Base-by-base conservation (phyloP, 2,113 vertebrate species). In the Aramus guarauna region DNA sequence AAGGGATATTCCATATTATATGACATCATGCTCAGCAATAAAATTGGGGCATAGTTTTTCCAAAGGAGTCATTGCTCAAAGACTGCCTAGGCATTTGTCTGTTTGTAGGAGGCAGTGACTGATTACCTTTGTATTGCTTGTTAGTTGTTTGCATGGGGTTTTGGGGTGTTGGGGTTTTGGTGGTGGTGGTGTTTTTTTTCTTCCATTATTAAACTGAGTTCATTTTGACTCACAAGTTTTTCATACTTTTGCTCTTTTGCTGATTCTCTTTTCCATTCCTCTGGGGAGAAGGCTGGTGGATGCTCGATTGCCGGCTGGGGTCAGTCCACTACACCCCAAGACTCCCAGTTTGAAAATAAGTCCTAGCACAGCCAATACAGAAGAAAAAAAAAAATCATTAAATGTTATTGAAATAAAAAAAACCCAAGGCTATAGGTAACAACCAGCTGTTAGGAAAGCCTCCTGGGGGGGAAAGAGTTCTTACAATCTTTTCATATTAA, bases 261-360 rank as follows among this genome's bases (percentile, higher is more conserved):
- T 80, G n/a, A 68, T 69, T 84, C 24, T 55, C 32, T 77, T 22
- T 6, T 90, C 12, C 6, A 3, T 52, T 16, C 15, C 20, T 17
- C 15, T 37, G 19, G 0, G 2, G 22, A 20, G 9, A 79, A 43
- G 20, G 47, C 13, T 19, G 15, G 36, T 43, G 18, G 6, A 9
- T 79, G 13, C 3, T 59, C 8, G 18, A 8, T 36, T 76, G 4
- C 26, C 18, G 3, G 0, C 19, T 76, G 11, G 7, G 7, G 1
- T 66, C 59, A 81, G n/a, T 26, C 32, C 12, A 36, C 27, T 30
- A 24, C 7, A 45, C 2, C 3, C 43, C 23, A 60, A 73, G 81
- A 77, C 37, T 64, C 15, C 5, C 29, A 43, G 15, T 69, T 83
- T 58, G 56, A 64, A 64, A 66, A 30, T 37, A 68, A 30, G 5